Base-by-base conservation (phyloP, 1,140 invertebrate species). In the Drosophila ogumai region DNA sequence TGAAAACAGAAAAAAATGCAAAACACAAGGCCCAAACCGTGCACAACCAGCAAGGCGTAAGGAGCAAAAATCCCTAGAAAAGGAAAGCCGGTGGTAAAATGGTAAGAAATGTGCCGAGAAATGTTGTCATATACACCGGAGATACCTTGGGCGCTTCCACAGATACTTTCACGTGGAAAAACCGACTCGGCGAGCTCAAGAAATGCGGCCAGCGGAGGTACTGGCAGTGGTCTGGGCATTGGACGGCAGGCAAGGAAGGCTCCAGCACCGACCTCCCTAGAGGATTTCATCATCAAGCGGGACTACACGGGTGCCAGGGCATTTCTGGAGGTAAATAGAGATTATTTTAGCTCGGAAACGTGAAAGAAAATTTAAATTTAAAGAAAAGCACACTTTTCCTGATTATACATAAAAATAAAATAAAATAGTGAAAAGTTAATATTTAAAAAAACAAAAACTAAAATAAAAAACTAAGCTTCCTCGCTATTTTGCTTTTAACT, bases 231-330 rank as follows among this genome's bases (percentile, higher is more conserved):
- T 15, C 25, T 60, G 1, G 74, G 74, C 72, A 12, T 56, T 9
- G 92, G 92, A 32, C 44, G 75, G 94, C 93, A 74, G 60, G 13
- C 47, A 8, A 68, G 71, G 61, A 76, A 28, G 10, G 93, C 94
- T 69, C 93, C 93, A 41, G 87, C 92, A 31, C 93, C 97, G 22
- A 96, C 97, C 4, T 96, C 96, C 69, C 93, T 99, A n/a, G 97
- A 99, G 90, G 97, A 99, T 81, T 99, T 98, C 91, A 93, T 99
- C 1, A 93, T 96, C 28, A 96, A 96, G 75, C 93, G 98, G 28
- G 99, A 99, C 93, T 99, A 99, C 87, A 97, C 96, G 8, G 99
- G 98, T 12, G 98, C 98, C 2, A 94, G 99, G 28, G 98, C 98
- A 2, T 94, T 99, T 59, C 93, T 99, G 13, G 98, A 99, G 94